Conservation (phyloP, 2,797 vertebrate genomes). For the Tangara arthus region DNA sequence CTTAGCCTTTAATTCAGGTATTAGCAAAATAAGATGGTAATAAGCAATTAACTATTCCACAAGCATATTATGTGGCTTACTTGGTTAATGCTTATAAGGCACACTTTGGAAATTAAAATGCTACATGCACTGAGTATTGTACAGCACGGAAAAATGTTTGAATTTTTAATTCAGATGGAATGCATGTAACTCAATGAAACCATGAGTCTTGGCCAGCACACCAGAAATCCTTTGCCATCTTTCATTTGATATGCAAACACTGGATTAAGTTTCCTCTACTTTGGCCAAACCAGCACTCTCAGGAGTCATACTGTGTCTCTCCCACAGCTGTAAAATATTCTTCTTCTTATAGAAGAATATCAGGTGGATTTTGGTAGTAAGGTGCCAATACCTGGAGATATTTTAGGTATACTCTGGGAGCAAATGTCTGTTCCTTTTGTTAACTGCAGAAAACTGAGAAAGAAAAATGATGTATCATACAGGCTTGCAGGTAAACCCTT, state of each 20-base stretch:
- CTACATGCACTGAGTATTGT: neutral
- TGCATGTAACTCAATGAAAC: conserved; percentile 44
- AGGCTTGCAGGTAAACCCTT: conserved; percentile 8
- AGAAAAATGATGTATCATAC: neutral
- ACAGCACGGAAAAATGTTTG: conserved; percentile 14
- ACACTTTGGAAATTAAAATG: conserved; percentile 11
- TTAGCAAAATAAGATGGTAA: conserved; percentile 39
- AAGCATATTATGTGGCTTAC: neutral
- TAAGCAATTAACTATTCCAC: conserved; percentile 8
- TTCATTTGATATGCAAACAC: conserved; percentile 54
- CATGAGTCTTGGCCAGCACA: neutral
- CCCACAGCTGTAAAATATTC: conserved; percentile 26
- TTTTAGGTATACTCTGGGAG: conserved; percentile 22
- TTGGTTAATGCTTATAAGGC: neutral
- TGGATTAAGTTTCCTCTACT: conserved; percentile 52
- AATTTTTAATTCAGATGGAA: conserved; percentile 49
- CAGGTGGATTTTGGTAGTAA: neutral
- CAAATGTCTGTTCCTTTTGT: neutral
- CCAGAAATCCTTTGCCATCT: conserved; percentile 15
- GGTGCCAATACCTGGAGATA: conserved; percentile 21
- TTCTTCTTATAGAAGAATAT: neutral
- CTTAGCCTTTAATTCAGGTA: conserved; percentile 16
- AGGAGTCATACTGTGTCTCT: neutral
- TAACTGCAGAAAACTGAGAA: conserved; percentile 25
- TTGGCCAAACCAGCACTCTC: conserved; percentile 8